Base-by-base conservation (phyloP, 2,797 vertebrate genomes). In the Spinus pinus region DNA sequence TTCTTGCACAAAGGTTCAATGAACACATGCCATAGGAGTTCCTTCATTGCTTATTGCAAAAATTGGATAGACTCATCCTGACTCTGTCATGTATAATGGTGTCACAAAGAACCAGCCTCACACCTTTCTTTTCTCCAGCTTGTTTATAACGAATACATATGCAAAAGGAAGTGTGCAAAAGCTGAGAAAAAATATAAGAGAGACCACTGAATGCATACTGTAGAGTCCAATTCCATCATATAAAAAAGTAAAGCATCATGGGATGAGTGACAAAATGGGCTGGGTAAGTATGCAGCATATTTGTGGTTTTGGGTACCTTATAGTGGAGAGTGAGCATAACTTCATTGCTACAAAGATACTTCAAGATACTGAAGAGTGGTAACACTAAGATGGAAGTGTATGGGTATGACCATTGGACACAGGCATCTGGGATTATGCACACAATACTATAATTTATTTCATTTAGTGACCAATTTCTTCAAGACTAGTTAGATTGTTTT, bases 351-450 rank as follows among this genome's bases (percentile, higher is more conserved):
- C 19, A 41, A 37, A 69, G 4, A 2, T 50, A n/a, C 14, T 61
- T 70, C 17, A 58, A 35, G 18, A 70, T 11, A n/a, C 15, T 56
- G 9, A 6, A 54, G 7, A 6, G 7, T 11, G 9, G 15, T 47
- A 73, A 35, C 7, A 50, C 22, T 9, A 74, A 37, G 6, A 41
- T 35, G 10, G 33, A 83, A 70, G 3, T 2, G 2, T 51, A 30
- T 19, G 18, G 35, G 37, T 54, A 46, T 4, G 58, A 17, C 19
- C 1, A 5, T 0, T 23, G 17, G 24, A n/a, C 1, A 1, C 16
- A 53, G 24, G 19, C 0, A 3, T 33, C 21, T 69, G n/a, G 3
- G 11, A 74, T 22, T 67, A 41, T 15, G 13, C 3, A 41, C 3
- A 23, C 7, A 27, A 2, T 15, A 17, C 22, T 44, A 25, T 4